Evolutionary conservation across 2,113 vertebrate genomes (phyloP).

Genomic region (Heterotilapia buettikoferi): DNA sequence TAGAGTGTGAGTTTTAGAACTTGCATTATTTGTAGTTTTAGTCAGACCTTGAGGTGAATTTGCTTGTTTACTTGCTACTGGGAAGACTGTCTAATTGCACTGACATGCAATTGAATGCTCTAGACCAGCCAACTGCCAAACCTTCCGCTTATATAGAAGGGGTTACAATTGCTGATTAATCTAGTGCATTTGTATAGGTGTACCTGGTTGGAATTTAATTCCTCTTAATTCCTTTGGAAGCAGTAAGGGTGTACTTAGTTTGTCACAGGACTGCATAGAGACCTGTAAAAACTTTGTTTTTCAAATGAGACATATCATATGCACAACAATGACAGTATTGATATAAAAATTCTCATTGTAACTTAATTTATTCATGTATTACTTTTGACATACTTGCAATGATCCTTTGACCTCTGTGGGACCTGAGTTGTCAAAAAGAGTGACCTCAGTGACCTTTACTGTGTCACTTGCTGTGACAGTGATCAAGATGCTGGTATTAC

Average conservation of each 20-base stretch:
- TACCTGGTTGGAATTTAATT: not conserved
- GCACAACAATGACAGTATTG: not conserved
- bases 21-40: not conserved
- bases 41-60: not conserved
- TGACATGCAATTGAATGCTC: not conserved
- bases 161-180: not conserved
- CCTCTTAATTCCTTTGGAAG: not conserved
- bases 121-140: not conserved
- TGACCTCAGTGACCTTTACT: slow-evolving; percentile 40
- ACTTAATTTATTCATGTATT: not conserved
- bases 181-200: rapidly evolving
- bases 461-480: slow-evolving; percentile 50
- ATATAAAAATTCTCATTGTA: not conserved
- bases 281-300: not conserved
- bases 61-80: not conserved
- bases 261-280: not conserved
- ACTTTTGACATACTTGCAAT: slow-evolving; percentile 8
- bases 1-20: not conserved
- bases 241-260: not conserved
- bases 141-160: not conserved
- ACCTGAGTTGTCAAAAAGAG: slow-evolving; percentile 47
- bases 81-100: not conserved
- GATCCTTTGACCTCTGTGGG: slow-evolving; percentile 39
- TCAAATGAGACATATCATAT: not conserved
- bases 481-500: slow-evolving; percentile 54